phyloP scores from a whole-genome alignment of 35 echinoderm and acorn worm genomes.

The Holothuria glaberrima region DNA sequence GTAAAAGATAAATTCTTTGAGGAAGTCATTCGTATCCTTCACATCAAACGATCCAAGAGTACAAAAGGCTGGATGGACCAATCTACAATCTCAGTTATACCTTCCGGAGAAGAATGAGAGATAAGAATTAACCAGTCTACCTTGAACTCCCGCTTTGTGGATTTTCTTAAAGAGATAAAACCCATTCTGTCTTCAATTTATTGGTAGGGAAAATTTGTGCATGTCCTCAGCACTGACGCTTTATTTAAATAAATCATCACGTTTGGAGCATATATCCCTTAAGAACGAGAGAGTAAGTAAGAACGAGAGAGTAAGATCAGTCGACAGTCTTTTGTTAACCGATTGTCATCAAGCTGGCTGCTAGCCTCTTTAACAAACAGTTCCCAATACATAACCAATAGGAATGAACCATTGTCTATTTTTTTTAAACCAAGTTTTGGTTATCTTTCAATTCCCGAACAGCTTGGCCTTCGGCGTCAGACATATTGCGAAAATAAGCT shows the following conservation, averaged over 20 bases:
- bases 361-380: not conserved
- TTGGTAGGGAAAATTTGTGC: not conserved
- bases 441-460: not conserved
- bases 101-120: not conserved
- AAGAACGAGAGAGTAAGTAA: too few relatives aligned
- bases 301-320: not conserved
- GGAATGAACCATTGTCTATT: not conserved
- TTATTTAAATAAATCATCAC: not conserved
- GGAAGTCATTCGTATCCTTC: not conserved
- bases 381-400: not conserved
- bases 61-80: not conserved
- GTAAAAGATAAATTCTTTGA: not conserved
- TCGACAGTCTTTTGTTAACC: not conserved
- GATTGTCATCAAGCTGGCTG: not conserved
- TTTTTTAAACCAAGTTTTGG: not conserved
- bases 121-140: not conserved
- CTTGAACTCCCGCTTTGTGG: not conserved
- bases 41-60: not conserved
- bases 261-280: not conserved
- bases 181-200: not conserved
- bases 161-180: not conserved
- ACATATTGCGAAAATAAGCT: not conserved
- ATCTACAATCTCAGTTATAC: not conserved
- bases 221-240: not conserved
- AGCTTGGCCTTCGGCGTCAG: not conserved